These are phyloP conservation scores for Hypsopygia costalis DNA, from an alignment of 2,888 invertebrate species.

Conservation along the genomic window DNA sequence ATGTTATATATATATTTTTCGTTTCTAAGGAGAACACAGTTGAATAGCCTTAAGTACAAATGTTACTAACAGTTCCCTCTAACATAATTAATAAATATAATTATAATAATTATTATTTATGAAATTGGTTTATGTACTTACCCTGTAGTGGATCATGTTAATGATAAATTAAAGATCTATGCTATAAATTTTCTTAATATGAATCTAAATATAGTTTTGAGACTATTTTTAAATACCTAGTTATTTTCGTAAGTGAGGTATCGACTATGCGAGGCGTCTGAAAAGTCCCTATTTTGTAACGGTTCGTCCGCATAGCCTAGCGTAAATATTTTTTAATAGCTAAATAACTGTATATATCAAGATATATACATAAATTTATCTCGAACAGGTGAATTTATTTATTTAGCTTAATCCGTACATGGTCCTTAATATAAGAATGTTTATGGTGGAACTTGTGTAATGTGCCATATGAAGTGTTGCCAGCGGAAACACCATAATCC, in stretches of 20 bases:
- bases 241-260: slow-evolving; percentile 3
- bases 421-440: slow-evolving; percentile 76
- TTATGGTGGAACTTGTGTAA: slow-evolving; percentile 50
- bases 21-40: slow-evolving; percentile 46
- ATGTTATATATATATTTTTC: slow-evolving; percentile 36
- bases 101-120: slow-evolving; percentile 44
- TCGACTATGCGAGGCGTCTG: background rate
- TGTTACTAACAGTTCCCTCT: slow-evolving; percentile 62
- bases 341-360: background rate
- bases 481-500: slow-evolving; percentile 69
- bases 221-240: slow-evolving; percentile 14
- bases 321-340: background rate
- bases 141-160: slow-evolving; percentile 34
- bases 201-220: slow-evolving; percentile 37
- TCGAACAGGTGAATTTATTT: slow-evolving; percentile 20
- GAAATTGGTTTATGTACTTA: slow-evolving; percentile 75
- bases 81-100: slow-evolving; percentile 47
- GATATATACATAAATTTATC: background rate
- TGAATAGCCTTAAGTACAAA: slow-evolving; percentile 66
- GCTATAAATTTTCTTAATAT: slow-evolving; percentile 36
- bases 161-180: slow-evolving; percentile 43
- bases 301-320: background rate
- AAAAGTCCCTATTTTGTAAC: background rate
- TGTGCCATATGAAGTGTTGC: slow-evolving; percentile 76
- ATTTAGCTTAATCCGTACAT: slow-evolving; percentile 42